These are phyloP conservation scores for Malurus elegans DNA, from an alignment of 2,113 vertebrate genomes.

Conservation along the genomic window DNA sequence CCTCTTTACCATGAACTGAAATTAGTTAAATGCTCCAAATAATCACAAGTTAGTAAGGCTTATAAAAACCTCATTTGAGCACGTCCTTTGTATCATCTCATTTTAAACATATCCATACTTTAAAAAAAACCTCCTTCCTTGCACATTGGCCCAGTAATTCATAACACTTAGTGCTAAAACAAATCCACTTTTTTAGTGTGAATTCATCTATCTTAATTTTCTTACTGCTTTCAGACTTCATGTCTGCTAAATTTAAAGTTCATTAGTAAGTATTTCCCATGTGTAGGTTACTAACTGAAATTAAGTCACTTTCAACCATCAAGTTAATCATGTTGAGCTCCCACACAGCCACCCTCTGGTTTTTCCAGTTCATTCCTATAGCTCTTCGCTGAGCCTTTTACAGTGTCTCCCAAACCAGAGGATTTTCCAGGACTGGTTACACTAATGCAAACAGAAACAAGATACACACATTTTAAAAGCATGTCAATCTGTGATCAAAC, in stretches of 20 bases:
- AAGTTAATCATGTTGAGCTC: background rate
- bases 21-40: background rate
- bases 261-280: background rate
- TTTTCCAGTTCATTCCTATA: background rate
- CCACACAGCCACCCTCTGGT: background rate
- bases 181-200: background rate
- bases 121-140: background rate
- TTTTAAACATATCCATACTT: background rate
- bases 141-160: background rate
- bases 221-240: background rate
- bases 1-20: background rate
- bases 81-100: background rate
- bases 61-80: background rate
- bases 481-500: background rate
- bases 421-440: background rate
- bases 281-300: background rate
- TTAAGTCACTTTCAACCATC: background rate
- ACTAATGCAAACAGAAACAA: background rate
- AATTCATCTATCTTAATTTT: background rate
- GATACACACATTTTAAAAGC: background rate
- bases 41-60: background rate
- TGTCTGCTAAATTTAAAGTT: background rate
- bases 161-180: background rate
- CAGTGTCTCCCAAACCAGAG: background rate
- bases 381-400: background rate